Percentiles rank a stretch among this genome's conserved stretches.
Conservation (phyloP, 2,888 invertebrate genomes). For the Octonoba sinensis region DNA sequence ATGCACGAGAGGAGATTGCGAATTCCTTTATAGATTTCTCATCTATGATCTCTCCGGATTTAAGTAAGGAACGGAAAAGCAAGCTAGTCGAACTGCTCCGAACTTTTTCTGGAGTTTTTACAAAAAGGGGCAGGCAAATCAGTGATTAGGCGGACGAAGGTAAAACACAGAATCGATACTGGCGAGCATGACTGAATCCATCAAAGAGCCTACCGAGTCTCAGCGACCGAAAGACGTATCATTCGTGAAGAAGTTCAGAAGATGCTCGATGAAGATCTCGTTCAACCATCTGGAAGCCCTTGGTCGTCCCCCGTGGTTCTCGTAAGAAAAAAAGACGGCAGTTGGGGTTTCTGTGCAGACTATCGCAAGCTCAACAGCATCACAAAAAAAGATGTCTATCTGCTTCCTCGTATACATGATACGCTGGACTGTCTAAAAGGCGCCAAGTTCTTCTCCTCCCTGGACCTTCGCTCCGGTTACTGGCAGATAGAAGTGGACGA, state of each 20-base stretch:
- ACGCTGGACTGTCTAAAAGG: too few relatives aligned
- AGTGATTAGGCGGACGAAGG: not conserved
- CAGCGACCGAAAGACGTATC: not conserved
- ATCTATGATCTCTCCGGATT: too few relatives aligned
- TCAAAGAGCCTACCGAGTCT: not conserved
- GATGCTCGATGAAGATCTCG: not conserved
- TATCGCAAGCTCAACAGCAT: constrained; percentile 2
- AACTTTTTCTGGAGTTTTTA: too few relatives aligned
- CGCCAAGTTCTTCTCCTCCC: too few relatives aligned
- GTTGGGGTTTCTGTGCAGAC: constrained; percentile 5
- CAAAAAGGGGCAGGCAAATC: too few relatives aligned
- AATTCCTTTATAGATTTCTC: too few relatives aligned
- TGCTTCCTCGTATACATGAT: not conserved
- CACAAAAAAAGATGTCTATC: constrained; percentile 26
- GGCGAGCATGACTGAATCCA: not conserved
- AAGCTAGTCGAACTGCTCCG: too few relatives aligned
- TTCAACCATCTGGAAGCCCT: too few relatives aligned
- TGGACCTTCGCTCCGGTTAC: too few relatives aligned
- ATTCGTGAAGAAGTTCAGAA: constrained; percentile 5
- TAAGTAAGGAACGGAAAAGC: too few relatives aligned
- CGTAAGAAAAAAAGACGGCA: not conserved
- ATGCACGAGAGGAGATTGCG: too few relatives aligned
- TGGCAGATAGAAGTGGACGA: constrained; percentile 22
- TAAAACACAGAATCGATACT: constrained; percentile 15
- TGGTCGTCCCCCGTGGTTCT: too few relatives aligned